These are phyloP conservation scores for Xestoiulus laeticollis DNA, from an alignment of 2,888 invertebrate genomes.

Conservation along the genomic window DNA sequence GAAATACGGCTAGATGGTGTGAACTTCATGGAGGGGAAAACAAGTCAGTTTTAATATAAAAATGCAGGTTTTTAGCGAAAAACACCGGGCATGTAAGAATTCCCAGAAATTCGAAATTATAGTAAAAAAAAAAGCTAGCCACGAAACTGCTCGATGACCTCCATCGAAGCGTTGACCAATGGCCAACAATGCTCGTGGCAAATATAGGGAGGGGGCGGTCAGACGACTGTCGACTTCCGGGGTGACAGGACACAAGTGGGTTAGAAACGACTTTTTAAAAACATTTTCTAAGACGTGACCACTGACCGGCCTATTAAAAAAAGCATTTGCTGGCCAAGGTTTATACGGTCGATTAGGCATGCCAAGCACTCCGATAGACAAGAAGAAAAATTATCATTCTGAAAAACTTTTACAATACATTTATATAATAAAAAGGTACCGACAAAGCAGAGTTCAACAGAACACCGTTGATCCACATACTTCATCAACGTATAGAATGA, in stretches of 20 bases:
- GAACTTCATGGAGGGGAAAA: too few relatives aligned
- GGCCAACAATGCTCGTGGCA: neutral
- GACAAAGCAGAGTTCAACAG: too few relatives aligned
- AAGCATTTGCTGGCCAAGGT: neutral
- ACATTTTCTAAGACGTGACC: neutral
- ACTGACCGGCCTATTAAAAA: neutral
- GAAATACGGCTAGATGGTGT: too few relatives aligned
- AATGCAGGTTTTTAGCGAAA: neutral
- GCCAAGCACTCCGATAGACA: neutral
- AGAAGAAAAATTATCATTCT: neutral
- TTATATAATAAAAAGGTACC: slow-evolving; percentile 1
- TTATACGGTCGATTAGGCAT: neutral
- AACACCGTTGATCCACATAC: too few relatives aligned
- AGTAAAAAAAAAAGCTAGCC: neutral
- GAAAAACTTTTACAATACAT: neutral
- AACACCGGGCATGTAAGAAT: neutral
- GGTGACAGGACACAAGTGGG: slow-evolving; percentile 30
- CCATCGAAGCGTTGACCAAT: neutral
- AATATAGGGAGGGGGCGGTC: neutral
- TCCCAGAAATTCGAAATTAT: neutral
- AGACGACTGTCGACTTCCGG: slow-evolving; percentile 16
- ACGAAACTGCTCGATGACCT: slow-evolving; percentile 2
- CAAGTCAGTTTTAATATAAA: too few relatives aligned
- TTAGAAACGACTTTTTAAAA: slow-evolving; percentile 27
- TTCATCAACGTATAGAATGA: too few relatives aligned